Evolutionary conservation across 2,888 invertebrate genomes (phyloP), one percentile per base, ranked within the genome.

Genomic region (Amitus sp.): DNA sequence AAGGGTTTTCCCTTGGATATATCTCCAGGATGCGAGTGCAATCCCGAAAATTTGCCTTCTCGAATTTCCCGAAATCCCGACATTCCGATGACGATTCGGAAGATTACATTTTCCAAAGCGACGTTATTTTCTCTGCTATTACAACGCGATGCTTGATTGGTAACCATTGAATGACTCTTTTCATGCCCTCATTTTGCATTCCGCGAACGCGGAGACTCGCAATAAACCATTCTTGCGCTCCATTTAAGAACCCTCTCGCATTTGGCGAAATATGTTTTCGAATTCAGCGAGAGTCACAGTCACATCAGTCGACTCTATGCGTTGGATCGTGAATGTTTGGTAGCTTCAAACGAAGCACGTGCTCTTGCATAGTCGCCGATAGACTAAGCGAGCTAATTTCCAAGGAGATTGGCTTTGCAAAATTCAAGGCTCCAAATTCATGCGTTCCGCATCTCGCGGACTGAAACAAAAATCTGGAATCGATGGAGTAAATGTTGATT

Each of bases 291-390:
- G 17, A 15, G 27, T 48, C 34, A 34, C 33, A 10, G 48, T 42
- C 43, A 40, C 39, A 30, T 48, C 53, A n/a, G 53, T 30, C 46
- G 42, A 46, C 39, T 48, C 18, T 53, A 53, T 52, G 28, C 48
- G 45, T 52, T 47, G 39, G 51, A 47, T 51, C 34, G 49, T 46
- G 47, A 53, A 62, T 53, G 52, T 62, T 49, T 28, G 33, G 19
- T 34, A 27, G 42, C 17, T 34, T 46, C 51, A 47, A 50, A 45
- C 39, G 12, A 48, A 50, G 50, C 47, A 59, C 60, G 65, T 62
- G 62, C 47, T 42, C 42, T 12, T 18, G 62, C 59, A 62, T 66
- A 62, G n/a, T n/a, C n/a, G n/a, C n/a, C n/a, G n/a, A n/a, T n/a
- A n/a, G n/a, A n/a, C n/a, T n/a, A n/a, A n/a, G n/a, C n/a, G n/a